Evolutionary conservation across 1,140 invertebrate genomes (phyloP), one percentile per base, ranked within the genome.

Genomic region (Hypothenemus hampei): DNA sequence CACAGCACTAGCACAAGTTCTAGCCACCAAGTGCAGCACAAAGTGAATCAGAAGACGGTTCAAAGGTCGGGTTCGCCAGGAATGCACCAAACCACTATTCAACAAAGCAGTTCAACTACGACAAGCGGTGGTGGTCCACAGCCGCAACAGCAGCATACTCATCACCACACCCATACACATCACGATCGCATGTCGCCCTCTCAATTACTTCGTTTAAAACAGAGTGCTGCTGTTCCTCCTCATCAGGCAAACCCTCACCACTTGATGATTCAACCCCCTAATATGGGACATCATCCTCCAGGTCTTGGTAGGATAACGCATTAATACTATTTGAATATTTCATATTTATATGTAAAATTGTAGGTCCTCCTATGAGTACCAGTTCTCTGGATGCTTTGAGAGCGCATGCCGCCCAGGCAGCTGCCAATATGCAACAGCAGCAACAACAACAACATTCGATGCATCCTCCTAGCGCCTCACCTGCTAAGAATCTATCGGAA

Each of bases 1-100:
- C 81, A 83, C 64, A 81, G 80, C 5, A 80, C 80, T 10, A 80
- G 78, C 24, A 81, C 79, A 21, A 81, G 78, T 70, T 78, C 75
- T 37, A 79, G 73, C 60, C 79, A 75, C 64, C 79, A 78, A 31
- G 78, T 71, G 11, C 68, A 71, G 55, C 67, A 70, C 43, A 71
- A 71, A 48, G 66, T 71, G 6, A 71, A 71, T 51, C 68, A 71
- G 47, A 71, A 71, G 39, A 68, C 65, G 10, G 61, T 71, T 11
- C 21, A 33, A 4, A 8, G 47, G 8, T 39, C 33, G 1, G 47
- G 10, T 10, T 49, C 47, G 7, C 47, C 47, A 5, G 36, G 33
- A 8, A 5, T 23, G 20, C 24, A 31, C 11, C 76, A 65, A 44
- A 61, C 61, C 20, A 48, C 37, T 10, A 44, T 46, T 6, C 37